Conservation (phyloP, 2,113 vertebrate genomes). For the Etheostoma spectabile region DNA sequence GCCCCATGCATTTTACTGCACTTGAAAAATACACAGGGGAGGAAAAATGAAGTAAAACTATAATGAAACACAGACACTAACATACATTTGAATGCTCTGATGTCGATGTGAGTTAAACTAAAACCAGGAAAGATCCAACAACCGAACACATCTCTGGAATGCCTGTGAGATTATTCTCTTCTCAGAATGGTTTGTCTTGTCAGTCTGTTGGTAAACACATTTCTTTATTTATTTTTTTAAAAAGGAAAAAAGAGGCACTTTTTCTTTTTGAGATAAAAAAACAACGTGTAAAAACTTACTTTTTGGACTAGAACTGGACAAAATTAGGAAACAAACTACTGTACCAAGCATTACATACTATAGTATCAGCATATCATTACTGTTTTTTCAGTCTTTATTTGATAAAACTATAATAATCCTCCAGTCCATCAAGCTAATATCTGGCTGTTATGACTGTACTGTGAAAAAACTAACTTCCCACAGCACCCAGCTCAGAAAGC, state of each 20-base stretch:
- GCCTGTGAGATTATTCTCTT: constrained; percentile 86
- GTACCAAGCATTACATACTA: constrained; percentile 85
- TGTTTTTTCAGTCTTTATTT: constrained; percentile 73
- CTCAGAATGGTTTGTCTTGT: constrained; percentile 32
- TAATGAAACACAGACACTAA: constrained; percentile 87
- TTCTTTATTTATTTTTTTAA: not conserved
- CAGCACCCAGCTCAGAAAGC: constrained; percentile 92
- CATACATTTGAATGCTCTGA: constrained; percentile 84
- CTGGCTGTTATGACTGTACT: constrained; percentile 89
- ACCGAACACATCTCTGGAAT: constrained; percentile 85
- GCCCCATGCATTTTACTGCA: constrained; percentile 91
- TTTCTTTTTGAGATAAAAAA: constrained; percentile 82
- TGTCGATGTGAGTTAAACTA: constrained; percentile 84
- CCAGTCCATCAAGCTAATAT: constrained; percentile 81
- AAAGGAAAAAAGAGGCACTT: constrained; percentile 91
- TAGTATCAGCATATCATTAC: constrained; percentile 86
- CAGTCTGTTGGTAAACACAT: constrained; percentile 75
- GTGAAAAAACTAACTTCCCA: constrained; percentile 88
- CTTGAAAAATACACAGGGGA: constrained; percentile 88
- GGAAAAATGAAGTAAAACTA: constrained; percentile 78
- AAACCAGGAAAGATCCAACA: constrained; percentile 79
- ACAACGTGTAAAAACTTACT: constrained; percentile 80
- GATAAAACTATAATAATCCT: constrained; percentile 78
- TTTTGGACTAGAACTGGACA: constrained; percentile 82
- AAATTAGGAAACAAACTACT: constrained; percentile 78